phyloP scores from a whole-genome alignment of 2,113 vertebrate genomes.

The Meleagris gallopavo region DNA sequence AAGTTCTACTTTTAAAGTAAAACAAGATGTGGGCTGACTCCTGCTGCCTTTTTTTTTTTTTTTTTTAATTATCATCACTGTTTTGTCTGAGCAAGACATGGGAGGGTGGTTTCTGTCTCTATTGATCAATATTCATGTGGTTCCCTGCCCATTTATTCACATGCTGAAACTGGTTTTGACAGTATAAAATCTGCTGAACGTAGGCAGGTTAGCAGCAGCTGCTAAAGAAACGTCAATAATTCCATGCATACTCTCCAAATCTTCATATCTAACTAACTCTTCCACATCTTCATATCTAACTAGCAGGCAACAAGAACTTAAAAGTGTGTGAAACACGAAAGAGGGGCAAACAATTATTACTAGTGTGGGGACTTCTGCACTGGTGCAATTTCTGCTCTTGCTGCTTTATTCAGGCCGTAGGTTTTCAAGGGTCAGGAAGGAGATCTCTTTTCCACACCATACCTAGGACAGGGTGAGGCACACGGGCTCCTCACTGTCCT shows the following conservation, averaged over 20 bases:
- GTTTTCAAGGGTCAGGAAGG: neutral
- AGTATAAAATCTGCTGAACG: conserved; percentile 18
- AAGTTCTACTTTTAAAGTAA: neutral
- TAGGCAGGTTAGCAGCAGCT: neutral
- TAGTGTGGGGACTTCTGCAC: neutral
- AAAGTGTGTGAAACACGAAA: neutral
- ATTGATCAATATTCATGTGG: conserved; percentile 29
- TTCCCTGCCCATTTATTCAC: conserved; percentile 10
- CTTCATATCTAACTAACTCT: neutral
- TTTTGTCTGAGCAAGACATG: neutral
- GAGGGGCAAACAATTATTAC: neutral
- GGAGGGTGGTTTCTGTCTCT: conserved; percentile 1
- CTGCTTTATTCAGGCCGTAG: neutral
- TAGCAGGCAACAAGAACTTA: neutral
- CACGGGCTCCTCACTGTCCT: neutral
- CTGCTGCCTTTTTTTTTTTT: neutral
- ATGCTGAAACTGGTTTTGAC: neutral
- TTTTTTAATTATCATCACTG: fast-evolving
- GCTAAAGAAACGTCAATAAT: neutral
- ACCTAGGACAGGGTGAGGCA: neutral
- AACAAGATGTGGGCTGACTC: neutral
- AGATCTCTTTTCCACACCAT: neutral
- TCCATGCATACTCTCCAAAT: neutral
- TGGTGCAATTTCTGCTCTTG: neutral
- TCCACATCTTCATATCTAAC: neutral